These are phyloP conservation scores for Clarias batrachus DNA, from an alignment of 2,113 vertebrate species.

Conservation along the genomic window DNA sequence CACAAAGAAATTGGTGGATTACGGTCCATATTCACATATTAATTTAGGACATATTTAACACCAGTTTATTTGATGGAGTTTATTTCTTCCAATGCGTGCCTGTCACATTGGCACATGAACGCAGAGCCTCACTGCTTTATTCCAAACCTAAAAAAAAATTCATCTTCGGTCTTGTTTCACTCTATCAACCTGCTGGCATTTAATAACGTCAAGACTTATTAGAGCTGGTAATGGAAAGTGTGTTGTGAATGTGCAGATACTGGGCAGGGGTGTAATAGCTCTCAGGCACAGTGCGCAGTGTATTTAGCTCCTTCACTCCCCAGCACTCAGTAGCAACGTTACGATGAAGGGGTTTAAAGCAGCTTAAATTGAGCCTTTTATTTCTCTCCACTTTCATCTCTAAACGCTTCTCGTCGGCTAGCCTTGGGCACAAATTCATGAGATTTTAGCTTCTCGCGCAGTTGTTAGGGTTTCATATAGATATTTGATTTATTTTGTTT, in stretches of 20 bases:
- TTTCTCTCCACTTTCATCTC: constrained; percentile 99
- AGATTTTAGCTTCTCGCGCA: constrained; percentile 69
- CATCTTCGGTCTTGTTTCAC: constrained; percentile 77
- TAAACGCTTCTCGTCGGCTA: constrained; percentile 89
- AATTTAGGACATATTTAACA: background rate
- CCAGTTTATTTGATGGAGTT: constrained; percentile 31
- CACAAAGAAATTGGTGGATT: background rate
- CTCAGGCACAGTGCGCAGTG: constrained; percentile 91
- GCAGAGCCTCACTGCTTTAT: constrained; percentile 67
- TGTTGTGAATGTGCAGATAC: constrained; percentile 90
- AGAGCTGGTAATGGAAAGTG: constrained; percentile 91
- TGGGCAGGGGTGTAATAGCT: constrained; percentile 93
- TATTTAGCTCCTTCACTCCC: constrained; percentile 93
- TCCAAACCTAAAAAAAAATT: constrained; percentile 81
- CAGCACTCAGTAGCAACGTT: constrained; percentile 90
- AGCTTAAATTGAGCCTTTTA: constrained; percentile 99
- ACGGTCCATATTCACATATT: background rate
- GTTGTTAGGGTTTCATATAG: constrained; percentile 59
- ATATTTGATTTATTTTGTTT: constrained; percentile 70
- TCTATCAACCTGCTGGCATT: constrained; percentile 88
- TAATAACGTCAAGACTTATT: constrained; percentile 99
- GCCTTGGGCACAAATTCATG: constrained; percentile 92
- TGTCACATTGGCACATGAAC: constrained; percentile 66
- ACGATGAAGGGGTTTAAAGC: constrained; percentile 97
- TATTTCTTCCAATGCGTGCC: constrained; percentile 48